Conservation (phyloP, 2,797 vertebrate species). For the Heliangelus exortis region DNA sequence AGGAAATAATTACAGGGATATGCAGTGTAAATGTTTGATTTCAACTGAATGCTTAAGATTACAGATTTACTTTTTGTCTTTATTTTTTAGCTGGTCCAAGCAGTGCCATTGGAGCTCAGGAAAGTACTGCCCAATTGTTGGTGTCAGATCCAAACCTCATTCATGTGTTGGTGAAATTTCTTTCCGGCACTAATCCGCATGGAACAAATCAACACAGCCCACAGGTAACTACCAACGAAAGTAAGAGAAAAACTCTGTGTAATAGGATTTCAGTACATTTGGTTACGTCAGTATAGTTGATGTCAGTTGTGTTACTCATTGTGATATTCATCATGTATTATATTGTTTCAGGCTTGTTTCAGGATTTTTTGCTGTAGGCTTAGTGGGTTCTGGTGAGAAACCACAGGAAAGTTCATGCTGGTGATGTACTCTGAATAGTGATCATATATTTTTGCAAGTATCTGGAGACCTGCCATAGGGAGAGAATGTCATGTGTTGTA, state of each 20-base stretch:
- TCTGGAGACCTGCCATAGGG: not conserved
- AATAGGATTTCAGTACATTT: not conserved
- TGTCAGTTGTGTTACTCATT: too few species aligned
- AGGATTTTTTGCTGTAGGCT: not conserved
- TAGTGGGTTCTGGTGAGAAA: not conserved
- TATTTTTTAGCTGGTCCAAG: conserved; percentile 81
- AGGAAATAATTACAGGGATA: not conserved
- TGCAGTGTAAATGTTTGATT: not conserved
- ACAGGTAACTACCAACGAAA: conserved; percentile 79
- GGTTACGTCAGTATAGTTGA: not conserved
- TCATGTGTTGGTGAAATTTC: conserved; percentile 95
- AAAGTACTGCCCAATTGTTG: conserved; percentile 95
- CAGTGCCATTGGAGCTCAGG: conserved; percentile 86
- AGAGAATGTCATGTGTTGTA: not conserved
- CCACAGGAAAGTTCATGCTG: not conserved
- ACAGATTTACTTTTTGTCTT: not conserved
- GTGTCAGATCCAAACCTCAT: conserved; percentile 95
- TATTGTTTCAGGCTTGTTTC: not conserved
- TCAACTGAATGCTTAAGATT: not conserved
- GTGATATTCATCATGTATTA: not conserved
- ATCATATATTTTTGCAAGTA: not conserved
- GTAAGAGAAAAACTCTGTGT: not conserved
- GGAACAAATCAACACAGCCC: conserved; percentile 97
- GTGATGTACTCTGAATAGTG: not conserved
- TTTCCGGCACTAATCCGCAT: conserved; percentile 94